Evolutionary conservation across 2,113 vertebrate genomes (phyloP).

Genomic region (Protomyctophum bolini): DNA sequence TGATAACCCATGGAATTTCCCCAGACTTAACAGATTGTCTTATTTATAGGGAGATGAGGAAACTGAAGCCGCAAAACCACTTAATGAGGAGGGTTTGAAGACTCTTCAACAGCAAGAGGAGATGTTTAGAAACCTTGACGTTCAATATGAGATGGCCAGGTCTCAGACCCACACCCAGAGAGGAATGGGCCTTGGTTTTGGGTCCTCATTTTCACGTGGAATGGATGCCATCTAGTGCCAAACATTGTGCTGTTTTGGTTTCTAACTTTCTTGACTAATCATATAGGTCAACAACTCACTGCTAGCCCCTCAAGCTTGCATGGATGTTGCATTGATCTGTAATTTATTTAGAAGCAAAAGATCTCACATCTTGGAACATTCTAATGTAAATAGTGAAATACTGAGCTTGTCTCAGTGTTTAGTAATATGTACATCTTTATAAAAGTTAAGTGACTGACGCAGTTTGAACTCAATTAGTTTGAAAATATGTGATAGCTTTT

Average conservation of each 20-base stretch:
- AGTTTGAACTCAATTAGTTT: conserved; percentile 50
- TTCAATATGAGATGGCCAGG: conserved; percentile 97
- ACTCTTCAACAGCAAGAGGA: conserved; percentile 98
- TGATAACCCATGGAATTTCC: not conserved
- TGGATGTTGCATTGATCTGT: conserved; percentile 94
- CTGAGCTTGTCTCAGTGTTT: conserved; percentile 86
- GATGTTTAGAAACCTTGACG: conserved; percentile 95
- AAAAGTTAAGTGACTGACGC: conserved; percentile 54
- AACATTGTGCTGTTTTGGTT: conserved; percentile 18
- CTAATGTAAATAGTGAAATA: conserved; percentile 91
- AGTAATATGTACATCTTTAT: conserved; percentile 82
- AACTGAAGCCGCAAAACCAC: conserved; percentile 78
- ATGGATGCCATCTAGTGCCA: conserved; percentile 91
- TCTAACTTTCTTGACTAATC: conserved; percentile 67
- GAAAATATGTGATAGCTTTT: conserved; percentile 60
- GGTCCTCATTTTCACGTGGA: conserved; percentile 92
- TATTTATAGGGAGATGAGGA: conserved; percentile 87
- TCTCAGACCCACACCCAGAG: conserved; percentile 98
- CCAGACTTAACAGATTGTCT: not conserved
- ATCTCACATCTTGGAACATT: conserved; percentile 69
- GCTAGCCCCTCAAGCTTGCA: conserved; percentile 90
- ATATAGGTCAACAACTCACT: conserved; percentile 86
- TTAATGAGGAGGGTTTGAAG: conserved; percentile 92
- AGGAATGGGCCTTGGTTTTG: conserved; percentile 99
- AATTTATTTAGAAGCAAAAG: conserved; percentile 88